Conservation (phyloP, 2,888 invertebrate genomes). For the Polyommatus iphigenia region DNA sequence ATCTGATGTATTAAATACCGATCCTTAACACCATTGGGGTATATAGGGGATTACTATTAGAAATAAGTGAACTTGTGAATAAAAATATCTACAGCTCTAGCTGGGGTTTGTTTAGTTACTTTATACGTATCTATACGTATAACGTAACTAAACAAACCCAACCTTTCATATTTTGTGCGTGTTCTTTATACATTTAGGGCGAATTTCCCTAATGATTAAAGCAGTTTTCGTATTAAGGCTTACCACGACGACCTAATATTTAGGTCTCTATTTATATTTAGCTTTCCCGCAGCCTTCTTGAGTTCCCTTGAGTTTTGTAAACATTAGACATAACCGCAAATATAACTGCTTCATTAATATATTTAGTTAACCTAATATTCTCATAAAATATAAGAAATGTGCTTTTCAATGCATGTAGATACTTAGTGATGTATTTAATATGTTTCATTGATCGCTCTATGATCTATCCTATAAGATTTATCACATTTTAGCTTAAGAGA, state of each 20-base stretch:
- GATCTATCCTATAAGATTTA: no score
- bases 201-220: background rate
- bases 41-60: no score
- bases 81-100: background rate
- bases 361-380: no score
- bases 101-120: no score
- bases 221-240: background rate
- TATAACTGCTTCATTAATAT: background rate
- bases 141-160: background rate
- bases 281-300: background rate
- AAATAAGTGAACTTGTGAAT: background rate
- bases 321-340: background rate
- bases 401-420: no score
- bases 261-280: background rate
- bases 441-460: no score
- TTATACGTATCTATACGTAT: no score
- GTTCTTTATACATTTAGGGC: background rate
- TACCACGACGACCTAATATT: background rate
- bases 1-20: background rate
- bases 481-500: no score
- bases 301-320: background rate
- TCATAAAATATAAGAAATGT: no score
- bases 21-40: background rate
- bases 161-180: background rate
- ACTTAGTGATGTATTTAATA: no score